Evolutionary conservation across 2,888 invertebrate genomes (phyloP), one percentile per base, ranked within the genome.

Genomic region (Idaea straminata): DNA sequence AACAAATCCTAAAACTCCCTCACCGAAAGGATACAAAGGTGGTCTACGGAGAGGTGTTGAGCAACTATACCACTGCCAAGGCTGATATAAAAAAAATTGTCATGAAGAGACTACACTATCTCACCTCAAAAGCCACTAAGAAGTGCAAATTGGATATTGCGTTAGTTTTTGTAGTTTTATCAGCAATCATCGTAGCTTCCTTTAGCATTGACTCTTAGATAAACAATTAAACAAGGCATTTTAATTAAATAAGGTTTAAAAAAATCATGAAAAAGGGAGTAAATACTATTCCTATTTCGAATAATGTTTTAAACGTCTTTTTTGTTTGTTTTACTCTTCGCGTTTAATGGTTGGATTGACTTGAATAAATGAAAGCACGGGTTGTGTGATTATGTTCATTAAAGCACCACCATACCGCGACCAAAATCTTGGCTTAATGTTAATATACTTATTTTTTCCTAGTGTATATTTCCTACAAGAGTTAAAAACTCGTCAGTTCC

Each of bases 141-240:
- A 83, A 80, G 64, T 66, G 63, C n/a, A 65, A 71, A 0, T 63
- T 82, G 15, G 85, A 88, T 68, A 77, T 85, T 63, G 81, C 78
- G 57, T 68, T 81, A 59, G 70, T 82, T 59, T 38, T 57, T 66
- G 2, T 36, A 15, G 2, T 25, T 25, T 25, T 25, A 3, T 25
- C 25, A 25, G 25, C 25, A 25, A 25, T 25, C 3, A 25, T 2
- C 25, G 25, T 25, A 25, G 1, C 25, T 25, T 25, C 25, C 25
- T 25, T 25, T 25, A 25, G 25, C 25, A 25, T 25, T 25, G 25
- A n/a, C n/a, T n/a, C n/a, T n/a, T n/a, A n/a, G n/a, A n/a, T n/a
- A n/a, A n/a, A n/a, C n/a, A n/a, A n/a, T n/a, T n/a, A n/a, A n/a
- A n/a, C n/a, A n/a, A n/a, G n/a, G n/a, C n/a, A n/a, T n/a, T n/a